Percentiles rank a stretch among this genome's conserved stretches.
These are phyloP conservation scores for Drosophila leontia DNA, from an alignment of 1,140 invertebrate genomes.

Conservation along the genomic window DNA sequence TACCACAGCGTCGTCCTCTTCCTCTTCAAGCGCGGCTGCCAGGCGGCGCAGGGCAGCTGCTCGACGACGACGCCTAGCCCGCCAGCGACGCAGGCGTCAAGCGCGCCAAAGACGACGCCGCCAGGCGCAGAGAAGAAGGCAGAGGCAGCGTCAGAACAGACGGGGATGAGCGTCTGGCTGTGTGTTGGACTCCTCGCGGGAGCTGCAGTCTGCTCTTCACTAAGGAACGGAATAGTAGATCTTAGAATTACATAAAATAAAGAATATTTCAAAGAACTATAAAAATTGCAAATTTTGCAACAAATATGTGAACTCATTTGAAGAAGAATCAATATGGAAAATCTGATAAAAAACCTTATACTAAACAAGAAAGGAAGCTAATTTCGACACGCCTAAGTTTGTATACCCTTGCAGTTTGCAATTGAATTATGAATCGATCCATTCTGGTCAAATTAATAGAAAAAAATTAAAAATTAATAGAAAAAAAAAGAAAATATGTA, in stretches of 20 bases:
- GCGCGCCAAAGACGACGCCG: slow-evolving; percentile 15
- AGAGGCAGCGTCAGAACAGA: slow-evolving; percentile 10
- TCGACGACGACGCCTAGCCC: slow-evolving; percentile 21
- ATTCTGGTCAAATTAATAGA: too few species aligned
- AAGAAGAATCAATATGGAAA: too few species aligned
- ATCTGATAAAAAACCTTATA: too few species aligned
- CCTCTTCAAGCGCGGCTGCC: slow-evolving; percentile 25
- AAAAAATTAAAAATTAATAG: too few species aligned
- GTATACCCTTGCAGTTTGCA: too few species aligned
- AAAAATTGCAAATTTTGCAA: background rate
- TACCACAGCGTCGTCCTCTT: slow-evolving; percentile 7
- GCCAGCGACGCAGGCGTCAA: slow-evolving; percentile 21
- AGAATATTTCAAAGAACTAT: background rate
- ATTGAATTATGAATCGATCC: too few species aligned
- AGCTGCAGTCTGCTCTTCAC: background rate
- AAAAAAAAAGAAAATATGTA: too few species aligned
- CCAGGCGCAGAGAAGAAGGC: slow-evolving; percentile 15
- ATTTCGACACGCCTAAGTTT: too few species aligned
- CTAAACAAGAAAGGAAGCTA: too few species aligned
- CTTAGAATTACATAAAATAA: background rate
- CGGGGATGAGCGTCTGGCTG: background rate
- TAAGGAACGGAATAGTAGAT: background rate
- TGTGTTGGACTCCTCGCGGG: background rate
- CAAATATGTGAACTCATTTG: too few species aligned
- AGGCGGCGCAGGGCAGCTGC: slow-evolving; percentile 10